Conservation (phyloP, 2,113 vertebrate genomes). For the Tragelaphus strepsiceros region DNA sequence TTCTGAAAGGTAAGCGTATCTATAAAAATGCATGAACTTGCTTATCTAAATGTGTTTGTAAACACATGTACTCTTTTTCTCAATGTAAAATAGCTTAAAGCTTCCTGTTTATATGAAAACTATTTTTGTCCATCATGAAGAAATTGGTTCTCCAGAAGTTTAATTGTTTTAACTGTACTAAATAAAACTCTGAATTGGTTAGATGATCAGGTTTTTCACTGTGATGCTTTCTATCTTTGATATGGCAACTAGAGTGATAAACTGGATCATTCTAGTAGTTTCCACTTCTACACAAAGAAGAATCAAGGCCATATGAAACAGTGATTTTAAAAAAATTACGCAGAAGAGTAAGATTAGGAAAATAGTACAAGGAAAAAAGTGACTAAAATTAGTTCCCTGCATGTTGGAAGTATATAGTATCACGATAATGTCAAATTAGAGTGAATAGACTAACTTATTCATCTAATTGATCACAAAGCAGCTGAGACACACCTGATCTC, state of each 20-base stretch:
- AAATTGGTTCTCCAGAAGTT: constrained; percentile 5
- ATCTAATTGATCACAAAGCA: background rate
- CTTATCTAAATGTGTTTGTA: background rate
- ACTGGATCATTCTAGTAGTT: background rate
- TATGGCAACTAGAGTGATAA: background rate
- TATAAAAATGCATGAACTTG: background rate
- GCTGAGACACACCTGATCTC: background rate
- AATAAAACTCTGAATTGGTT: background rate
- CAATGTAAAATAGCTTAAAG: constrained; percentile 2
- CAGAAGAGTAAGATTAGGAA: background rate
- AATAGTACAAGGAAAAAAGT: background rate
- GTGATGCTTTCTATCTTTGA: background rate
- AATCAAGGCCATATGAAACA: background rate
- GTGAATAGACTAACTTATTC: background rate
- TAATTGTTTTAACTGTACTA: background rate
- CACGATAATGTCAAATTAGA: background rate
- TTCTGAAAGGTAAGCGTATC: constrained; percentile 66
- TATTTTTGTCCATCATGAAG: background rate
- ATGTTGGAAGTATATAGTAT: background rate
- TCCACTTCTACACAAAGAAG: background rate
- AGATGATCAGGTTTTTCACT: background rate
- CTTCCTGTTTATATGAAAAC: background rate
- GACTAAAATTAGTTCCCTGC: background rate
- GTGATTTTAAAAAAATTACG: background rate
- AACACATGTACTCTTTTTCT: background rate